Base-by-base conservation (phyloP, 2,888 invertebrate genomes). In the Strigamia maritima region DNA sequence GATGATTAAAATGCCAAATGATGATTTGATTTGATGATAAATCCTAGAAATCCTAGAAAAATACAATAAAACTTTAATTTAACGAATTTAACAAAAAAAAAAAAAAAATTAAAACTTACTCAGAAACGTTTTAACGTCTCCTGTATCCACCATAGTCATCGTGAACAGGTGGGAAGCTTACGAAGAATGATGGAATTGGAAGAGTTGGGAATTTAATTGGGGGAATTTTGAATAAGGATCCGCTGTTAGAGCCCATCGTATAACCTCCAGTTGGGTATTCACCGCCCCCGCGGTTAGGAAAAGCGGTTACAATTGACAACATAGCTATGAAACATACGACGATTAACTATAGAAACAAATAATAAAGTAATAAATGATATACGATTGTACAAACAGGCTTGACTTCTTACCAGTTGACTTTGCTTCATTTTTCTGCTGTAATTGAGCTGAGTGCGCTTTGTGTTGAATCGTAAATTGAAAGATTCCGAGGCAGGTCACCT, bases 361-460 rank as follows among this genome's bases (percentile, higher is more conserved):
- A n/a, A n/a, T n/a, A 12, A 49, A 19, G 49, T 16, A 49, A 19
- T 49, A 49, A 19, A 49, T 12, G 14, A 49, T 3, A 19, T 10
- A 16, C 49, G 7, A 12, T 49, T 49, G 49, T 49, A 19, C 6
- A 19, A 12, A 49, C 16, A 19, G 14, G 49, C 3, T 49, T 49
- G 49, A 19, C 19, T 3, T 22, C 60, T 65, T 65, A 65, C 60
- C 60, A 65, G 1, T 65, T 12, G 14, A 65, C 8, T 65, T 65
- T 65, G 60, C 60, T 65, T 65, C 60, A 65, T 65, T 22, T 65
- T 65, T 65, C 22, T 65, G 60, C 7, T 65, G 60, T 65, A 65
- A 65, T 24, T 65, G 44, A 44, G 44, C 12, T 44, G 44, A 44
- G n/a, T 44, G 44, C 0, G 44, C 44, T 44, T 44, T 44, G 44